Evolutionary conservation across 2,797 vertebrate genomes (phyloP).

Genomic region (Danio albolineatus): DNA sequence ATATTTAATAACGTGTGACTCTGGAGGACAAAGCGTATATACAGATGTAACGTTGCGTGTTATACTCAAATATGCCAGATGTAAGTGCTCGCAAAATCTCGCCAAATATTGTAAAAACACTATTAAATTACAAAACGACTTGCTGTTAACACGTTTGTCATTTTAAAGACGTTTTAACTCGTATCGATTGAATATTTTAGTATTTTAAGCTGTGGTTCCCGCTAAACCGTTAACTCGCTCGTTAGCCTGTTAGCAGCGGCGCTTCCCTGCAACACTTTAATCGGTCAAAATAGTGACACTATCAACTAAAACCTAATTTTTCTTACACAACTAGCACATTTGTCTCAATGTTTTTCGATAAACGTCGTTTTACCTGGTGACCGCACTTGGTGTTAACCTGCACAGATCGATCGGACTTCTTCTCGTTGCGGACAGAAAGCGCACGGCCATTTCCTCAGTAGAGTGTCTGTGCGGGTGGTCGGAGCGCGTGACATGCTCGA

Average conservation of each 20-base stretch:
- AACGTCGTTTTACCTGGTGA: conserved; percentile 15
- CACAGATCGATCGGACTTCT: conserved; percentile 34
- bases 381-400: conserved; percentile 20
- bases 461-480: background rate
- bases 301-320: fast-evolving
- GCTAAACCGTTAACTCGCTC: background rate
- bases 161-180: background rate
- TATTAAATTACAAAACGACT: background rate
- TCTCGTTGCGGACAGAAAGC: conserved; percentile 47
- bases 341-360: background rate
- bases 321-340: background rate
- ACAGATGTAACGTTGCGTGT: background rate
- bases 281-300: background rate
- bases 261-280: background rate
- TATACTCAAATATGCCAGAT: background rate
- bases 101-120: background rate
- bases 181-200: background rate
- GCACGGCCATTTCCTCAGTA: conserved; percentile 58
- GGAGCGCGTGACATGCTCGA: conserved; percentile 25
- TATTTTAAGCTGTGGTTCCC: background rate
- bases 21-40: background rate
- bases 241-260: conserved; percentile 26
- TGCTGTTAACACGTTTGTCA: background rate
- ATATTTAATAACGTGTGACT: background rate
- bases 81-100: background rate